These are phyloP conservation scores for Ditylenchus dipsaci DNA, from an alignment of 1,140 invertebrate genomes.

Conservation along the genomic window DNA sequence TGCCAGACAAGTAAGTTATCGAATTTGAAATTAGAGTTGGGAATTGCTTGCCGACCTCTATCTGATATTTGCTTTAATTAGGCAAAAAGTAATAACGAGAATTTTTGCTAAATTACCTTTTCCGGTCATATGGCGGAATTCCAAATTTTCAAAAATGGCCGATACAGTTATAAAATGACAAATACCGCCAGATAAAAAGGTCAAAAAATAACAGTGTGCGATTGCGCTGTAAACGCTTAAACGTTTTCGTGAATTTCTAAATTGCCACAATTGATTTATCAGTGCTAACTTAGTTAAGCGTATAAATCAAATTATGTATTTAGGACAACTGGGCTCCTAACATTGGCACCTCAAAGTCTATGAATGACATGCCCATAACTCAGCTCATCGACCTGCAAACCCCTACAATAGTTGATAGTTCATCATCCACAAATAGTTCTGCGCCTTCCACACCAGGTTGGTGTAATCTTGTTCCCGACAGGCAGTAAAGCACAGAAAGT, in stretches of 20 bases:
- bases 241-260: too few relatives aligned
- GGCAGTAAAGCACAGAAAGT: too few relatives aligned
- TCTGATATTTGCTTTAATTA: slow-evolving; percentile 63
- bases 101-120: slow-evolving; percentile 70
- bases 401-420: slow-evolving; percentile 31
- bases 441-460: slow-evolving; percentile 35
- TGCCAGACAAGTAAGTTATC: slow-evolving; percentile 32
- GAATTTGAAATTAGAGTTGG: too few relatives aligned
- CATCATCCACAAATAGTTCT: slow-evolving; percentile 37
- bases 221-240: too few relatives aligned
- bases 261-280: too few relatives aligned
- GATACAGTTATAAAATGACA: too few relatives aligned
- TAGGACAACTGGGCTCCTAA: slow-evolving; percentile 48
- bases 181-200: too few relatives aligned
- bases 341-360: slow-evolving; percentile 39
- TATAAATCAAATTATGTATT: too few relatives aligned
- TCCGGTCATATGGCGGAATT: too few relatives aligned
- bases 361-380: slow-evolving; percentile 38
- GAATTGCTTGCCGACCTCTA: slow-evolving; percentile 77
- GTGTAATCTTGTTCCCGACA: slow-evolving; percentile 6
- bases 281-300: too few relatives aligned
- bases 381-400: slow-evolving; percentile 22
- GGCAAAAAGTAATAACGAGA: neutral
- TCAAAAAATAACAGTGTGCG: too few relatives aligned
- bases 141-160: too few relatives aligned